These are phyloP conservation scores for Thomomys bottae DNA, from an alignment of 2,113 vertebrate species.

Conservation along the genomic window DNA sequence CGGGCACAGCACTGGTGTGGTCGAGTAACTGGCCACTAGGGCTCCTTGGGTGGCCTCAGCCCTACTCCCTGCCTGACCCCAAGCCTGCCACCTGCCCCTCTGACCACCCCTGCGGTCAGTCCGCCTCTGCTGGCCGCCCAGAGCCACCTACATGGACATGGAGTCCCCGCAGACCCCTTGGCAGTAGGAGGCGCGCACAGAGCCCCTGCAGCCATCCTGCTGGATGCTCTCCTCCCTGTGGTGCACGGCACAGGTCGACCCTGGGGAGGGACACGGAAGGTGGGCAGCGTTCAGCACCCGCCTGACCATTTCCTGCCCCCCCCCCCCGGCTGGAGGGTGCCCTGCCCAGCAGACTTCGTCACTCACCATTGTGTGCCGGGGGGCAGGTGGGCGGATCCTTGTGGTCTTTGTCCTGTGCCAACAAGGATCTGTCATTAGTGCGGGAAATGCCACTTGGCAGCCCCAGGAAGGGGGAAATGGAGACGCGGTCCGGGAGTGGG, in stretches of 20 bases:
- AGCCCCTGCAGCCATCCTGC: constrained; percentile 69
- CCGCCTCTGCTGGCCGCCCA: too few relatives aligned
- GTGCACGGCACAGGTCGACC: background rate
- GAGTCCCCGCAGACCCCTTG: constrained; percentile 81
- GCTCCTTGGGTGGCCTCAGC: too few relatives aligned
- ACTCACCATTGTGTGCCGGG: background rate
- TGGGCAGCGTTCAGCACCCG: background rate
- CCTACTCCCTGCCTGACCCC: too few relatives aligned
- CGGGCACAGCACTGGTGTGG: too few relatives aligned
- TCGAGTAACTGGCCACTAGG: background rate
- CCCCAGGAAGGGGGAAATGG: accelerated
- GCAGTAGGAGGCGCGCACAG: constrained; percentile 83
- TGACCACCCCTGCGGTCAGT: too few relatives aligned
- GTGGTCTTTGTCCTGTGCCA: constrained; percentile 70
- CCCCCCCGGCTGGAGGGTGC: accelerated
- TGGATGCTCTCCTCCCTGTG: constrained; percentile 62
- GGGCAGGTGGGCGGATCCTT: constrained; percentile 50
- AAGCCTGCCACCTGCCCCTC: background rate
- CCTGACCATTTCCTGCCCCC: accelerated
- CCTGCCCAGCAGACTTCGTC: accelerated
- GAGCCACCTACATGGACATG: constrained; percentile 79
- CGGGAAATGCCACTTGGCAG: accelerated
- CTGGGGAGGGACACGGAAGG: background rate
- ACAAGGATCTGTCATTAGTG: background rate
- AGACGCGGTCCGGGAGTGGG: accelerated